Evolutionary conservation across 2,113 vertebrate genomes (phyloP), one percentile per base, ranked within the genome.

Genomic region (Phalacrocorax carbo): DNA sequence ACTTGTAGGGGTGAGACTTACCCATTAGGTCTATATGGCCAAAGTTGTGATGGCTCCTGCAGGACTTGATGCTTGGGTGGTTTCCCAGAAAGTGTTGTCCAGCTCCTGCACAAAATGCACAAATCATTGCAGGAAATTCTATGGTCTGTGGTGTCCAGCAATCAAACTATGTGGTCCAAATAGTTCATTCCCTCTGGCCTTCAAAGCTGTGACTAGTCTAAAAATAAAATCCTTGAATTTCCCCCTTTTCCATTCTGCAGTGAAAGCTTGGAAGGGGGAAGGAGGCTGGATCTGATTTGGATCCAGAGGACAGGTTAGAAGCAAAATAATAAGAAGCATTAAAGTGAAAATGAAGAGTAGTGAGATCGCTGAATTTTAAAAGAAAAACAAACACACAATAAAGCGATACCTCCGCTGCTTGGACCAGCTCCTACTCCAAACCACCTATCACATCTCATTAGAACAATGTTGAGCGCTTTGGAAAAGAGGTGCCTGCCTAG

Each of bases 381-480:
- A 92, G 90, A 96, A 95, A 97, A 97, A 96, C 94, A 97, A 97
- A 93, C 82, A 89, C 83, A 95, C 93, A 96, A 97, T 95, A 94
- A 97, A 94, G 95, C 1, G 4, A 95, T 97, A 96, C 91, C 93
- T 97, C 94, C n/a, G 1, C 65, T 94, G 84, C 84, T 96, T 96
- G 93, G 91, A 97, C 90, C 82, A 82, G 72, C 90, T 97, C 72
- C 97, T 95, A 38, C 96, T 93, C 95, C 88, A 97, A 97, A 96
- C 88, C 88, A 92, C 92, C 95, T 78, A 92, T 91, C 91, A 93
- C 93, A 89, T 84, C 52, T 73, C 82, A 95, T 97, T 86, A 97
- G 81, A 94, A 92, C 88, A 94, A 97, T 83, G 81, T 29, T 86
- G 94, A 97, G 57, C 34, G 7, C 87, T 96, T 97, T 95, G 95